Evolutionary conservation across 2,888 invertebrate genomes (phyloP), one percentile per base, ranked within the genome.

Genomic region (Scaptomyza reducta): DNA sequence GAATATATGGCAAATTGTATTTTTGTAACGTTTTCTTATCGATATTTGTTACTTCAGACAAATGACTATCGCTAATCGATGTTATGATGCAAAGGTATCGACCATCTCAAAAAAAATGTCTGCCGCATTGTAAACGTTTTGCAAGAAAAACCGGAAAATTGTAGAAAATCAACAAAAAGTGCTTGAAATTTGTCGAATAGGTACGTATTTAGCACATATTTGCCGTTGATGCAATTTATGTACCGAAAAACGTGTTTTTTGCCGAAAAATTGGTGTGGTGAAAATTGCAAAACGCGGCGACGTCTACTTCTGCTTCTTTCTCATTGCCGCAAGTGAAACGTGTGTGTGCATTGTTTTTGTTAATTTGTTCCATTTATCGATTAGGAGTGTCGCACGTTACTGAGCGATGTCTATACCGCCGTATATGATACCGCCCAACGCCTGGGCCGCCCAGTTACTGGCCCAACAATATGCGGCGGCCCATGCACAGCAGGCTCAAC

Each of bases 401-500:
- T 69, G 50, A 70, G 79, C 62, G 51, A 92, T 92, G 92, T 90
- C 92, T 64, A 79, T 92, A 68, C 92, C 92, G 73, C 92, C 92
- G 55, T 92, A 92, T 80, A 91, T 92, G 92, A 86, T 92, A 77
- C 92, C 92, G 64, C 91, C 92, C 33, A 90, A 96, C 91, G 96
- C 96, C 40, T 95, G 95, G 95, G 96, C 97, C 95, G 96, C 96
- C 87, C 96, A 97, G 79, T 94, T 97, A 94, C 96, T 97, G 94
- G 97, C 96, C 84, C 97, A 97, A 92, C 97, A 97, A 91, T 95
- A 94, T 78, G 95, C 95, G 49, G 93, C 93, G 73, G 93, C 92
- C 6, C 93, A 93, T 66, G 93, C 93, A 18, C 93, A 92, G 63
- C 93, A 93, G 68, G 93, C 93, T 45, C 94, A 94, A 85, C 92